Conservation (phyloP, 2,797 vertebrate genomes). For the Bovichtus diacanthus region DNA sequence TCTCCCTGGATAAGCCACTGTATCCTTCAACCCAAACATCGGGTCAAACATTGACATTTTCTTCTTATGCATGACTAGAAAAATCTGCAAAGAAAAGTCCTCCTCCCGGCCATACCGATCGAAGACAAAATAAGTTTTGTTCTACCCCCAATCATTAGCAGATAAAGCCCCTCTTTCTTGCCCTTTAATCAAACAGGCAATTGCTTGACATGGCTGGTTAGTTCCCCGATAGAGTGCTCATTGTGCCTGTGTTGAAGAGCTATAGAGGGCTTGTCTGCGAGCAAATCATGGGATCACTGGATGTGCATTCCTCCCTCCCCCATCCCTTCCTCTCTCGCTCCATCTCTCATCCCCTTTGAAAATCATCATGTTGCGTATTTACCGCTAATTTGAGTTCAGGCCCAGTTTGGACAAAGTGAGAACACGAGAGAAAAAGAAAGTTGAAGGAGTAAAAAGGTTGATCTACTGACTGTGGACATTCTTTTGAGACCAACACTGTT, state of each 20-base stretch:
- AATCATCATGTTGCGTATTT: constrained; percentile 29
- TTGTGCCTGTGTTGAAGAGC: constrained; percentile 79
- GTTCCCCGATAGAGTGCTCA: constrained; percentile 82
- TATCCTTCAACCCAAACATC: constrained; percentile 58
- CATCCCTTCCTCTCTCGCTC: constrained; percentile 25
- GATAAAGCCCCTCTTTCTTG: constrained; percentile 80
- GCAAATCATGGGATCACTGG: constrained; percentile 81
- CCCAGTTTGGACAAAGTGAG: neutral
- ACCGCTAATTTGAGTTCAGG: constrained; percentile 34
- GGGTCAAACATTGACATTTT: constrained; percentile 75
- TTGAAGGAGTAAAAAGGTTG: neutral
- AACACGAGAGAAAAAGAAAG: neutral
- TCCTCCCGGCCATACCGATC: constrained; percentile 51
- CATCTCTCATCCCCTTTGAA: constrained; percentile 43
- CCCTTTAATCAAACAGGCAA: constrained; percentile 82
- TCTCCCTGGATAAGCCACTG: constrained; percentile 55
- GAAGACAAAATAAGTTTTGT: constrained; percentile 76
- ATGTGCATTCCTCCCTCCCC: constrained; percentile 77
- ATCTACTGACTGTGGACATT: neutral
- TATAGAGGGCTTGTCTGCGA: constrained; percentile 71
- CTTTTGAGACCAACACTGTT: constrained; percentile 24
- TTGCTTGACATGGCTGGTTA: constrained; percentile 82
- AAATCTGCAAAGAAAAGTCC: constrained; percentile 42
- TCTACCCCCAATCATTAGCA: constrained; percentile 71
- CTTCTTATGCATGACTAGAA: constrained; percentile 44